Percentiles rank a stretch among this genome's conserved stretches.
Evolutionary conservation across 2,113 vertebrate genomes (phyloP).

Genomic region (Pelusios castaneus): DNA sequence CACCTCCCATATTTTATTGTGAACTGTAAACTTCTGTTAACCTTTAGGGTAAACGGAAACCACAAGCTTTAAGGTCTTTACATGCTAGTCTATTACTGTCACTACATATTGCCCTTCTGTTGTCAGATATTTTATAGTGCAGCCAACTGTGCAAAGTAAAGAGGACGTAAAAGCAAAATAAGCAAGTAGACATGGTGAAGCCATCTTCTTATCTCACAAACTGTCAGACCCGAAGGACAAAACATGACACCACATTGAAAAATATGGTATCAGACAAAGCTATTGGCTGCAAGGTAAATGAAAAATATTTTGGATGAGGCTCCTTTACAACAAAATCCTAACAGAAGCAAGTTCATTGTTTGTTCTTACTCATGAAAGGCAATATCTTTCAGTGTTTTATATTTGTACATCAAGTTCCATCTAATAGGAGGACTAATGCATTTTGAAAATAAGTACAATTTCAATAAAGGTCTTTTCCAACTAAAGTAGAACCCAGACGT

Average conservation of each 20-base stretch:
- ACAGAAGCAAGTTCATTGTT: background rate
- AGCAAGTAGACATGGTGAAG: background rate
- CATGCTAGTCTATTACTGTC: background rate
- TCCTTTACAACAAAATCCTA: background rate
- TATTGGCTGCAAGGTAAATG: background rate
- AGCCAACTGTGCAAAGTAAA: background rate
- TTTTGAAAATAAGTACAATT: background rate
- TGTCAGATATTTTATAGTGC: background rate
- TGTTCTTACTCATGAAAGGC: background rate
- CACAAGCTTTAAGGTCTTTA: background rate
- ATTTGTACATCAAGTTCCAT: background rate
- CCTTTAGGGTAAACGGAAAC: background rate
- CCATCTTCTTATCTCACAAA: background rate
- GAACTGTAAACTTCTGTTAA: background rate
- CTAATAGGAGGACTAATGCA: background rate
- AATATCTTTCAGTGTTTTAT: background rate
- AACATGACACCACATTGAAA: background rate
- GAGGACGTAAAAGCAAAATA: background rate
- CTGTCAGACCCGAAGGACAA: background rate
- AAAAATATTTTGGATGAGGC: background rate
- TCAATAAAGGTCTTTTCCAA: background rate
- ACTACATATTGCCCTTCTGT: background rate
- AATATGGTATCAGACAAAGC: background rate
- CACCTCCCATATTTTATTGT: background rate
- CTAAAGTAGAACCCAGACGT: background rate